Evolutionary conservation across 2,113 vertebrate species (phyloP), one percentile per base, ranked within the genome.

Genomic region (Lagopus muta): DNA sequence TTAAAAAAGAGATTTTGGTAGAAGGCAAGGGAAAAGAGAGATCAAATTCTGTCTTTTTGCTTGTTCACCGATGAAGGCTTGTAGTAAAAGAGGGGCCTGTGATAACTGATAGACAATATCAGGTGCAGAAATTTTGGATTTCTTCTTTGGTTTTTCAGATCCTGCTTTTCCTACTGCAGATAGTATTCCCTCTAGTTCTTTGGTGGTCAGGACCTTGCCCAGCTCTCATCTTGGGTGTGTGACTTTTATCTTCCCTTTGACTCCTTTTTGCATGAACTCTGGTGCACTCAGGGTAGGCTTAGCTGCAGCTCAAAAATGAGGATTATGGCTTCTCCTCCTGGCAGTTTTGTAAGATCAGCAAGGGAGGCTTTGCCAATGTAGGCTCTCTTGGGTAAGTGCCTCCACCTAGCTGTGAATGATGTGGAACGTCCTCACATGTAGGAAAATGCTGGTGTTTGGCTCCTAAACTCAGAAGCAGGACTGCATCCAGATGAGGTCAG

Each of bases 241-340:
- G 25, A 30, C 48, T 75, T 43, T 71, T 80, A 30, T 38, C n/a
- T 72, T 72, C 62, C 45, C 19, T 54, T 54, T 0, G 3, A 19
- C 50, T n/a, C 50, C 28, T 13, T 8, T 60, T 71, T 52, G 28
- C n/a, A 57, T 0, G 2, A 42, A 40, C 75, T 2, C 0, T 1
- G 1, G 40, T 61, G 13, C 13, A 2, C 32, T 82, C 10, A n/a
- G 18, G 43, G 17, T 67, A 32, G 30, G 21, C 60, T 24, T 81
- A 38, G 18, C 6, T 1, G 1, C 14, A 38, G 28, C 34, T 58
- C 43, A 60, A 38, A 74, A 64, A 30, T 30, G 4, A 82, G 14
- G 43, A 54, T 82, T 92, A 60, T 25, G 32, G 5, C 30, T 92
- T 86, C 30, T 89, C 38, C n/a, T 73, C 43, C 21, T 17, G 11